Base-by-base conservation (phyloP, 2,888 invertebrate species). In the Incurvaria masculella region DNA sequence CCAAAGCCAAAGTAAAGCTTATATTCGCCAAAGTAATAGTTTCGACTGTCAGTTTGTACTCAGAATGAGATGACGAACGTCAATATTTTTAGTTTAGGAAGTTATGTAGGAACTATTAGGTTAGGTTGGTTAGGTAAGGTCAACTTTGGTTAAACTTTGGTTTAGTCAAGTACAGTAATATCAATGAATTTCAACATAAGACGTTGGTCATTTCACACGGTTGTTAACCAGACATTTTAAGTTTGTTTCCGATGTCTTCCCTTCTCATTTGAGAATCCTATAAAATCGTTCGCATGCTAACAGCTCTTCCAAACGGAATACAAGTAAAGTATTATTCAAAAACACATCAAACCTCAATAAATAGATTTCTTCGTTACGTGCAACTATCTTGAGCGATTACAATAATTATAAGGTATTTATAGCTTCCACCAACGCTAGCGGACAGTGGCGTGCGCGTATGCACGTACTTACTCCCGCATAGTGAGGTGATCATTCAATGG, bases 101-200 rank as follows among this genome's bases (percentile, higher is more conserved):
- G n/a, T n/a, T n/a, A n/a, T n/a, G n/a, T n/a, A n/a, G n/a, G n/a
- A n/a, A n/a, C n/a, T n/a, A n/a, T n/a, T n/a, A 11, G 11, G n/a
- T 39, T 17, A 39, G 3, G 42, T 20, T 2, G 14, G 5, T 42
- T 16, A 42, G 46, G 39, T 45, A 44, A 21, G 43, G 55, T 11
- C 18, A 40, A 17, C 11, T 40, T 8, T 18, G n/a, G 20, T 41
- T 6, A 17, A 41, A 19, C 4, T 19, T 41, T 6, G 41, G 20
- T 41, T 41, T 17, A 40, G 40, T 16, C 11, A 19, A 41, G 41
- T 41, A 41, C 11, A n/a, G 18, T 10, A 17, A 5, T 2, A 41
- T 41, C n/a, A 41, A 10, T 41, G n/a, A 2, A n/a, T 10, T 17
- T 18, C 18, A 11, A n/a, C 18, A 17, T 41, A 11, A 18, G n/a